A percentile compares a stretch with the other conserved stretches of the same genome.
These are phyloP conservation scores for Ophiothrix spiculata DNA, from an alignment of 35 echinoderm and acorn worm species.

Conservation along the genomic window DNA sequence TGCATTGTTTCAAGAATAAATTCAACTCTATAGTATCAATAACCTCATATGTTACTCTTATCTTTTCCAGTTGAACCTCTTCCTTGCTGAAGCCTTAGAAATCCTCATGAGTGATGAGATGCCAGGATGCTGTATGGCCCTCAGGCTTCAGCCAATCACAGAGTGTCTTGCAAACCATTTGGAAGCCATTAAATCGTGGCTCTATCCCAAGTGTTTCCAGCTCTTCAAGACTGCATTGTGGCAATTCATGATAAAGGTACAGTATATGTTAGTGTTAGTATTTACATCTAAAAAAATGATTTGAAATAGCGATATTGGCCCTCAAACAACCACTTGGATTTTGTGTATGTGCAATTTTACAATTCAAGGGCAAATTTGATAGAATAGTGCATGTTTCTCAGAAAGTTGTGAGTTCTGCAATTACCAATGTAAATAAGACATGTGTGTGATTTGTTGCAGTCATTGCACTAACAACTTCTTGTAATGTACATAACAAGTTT, in stretches of 20 bases:
- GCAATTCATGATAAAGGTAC: slow-evolving; percentile 2
- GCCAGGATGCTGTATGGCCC: background rate
- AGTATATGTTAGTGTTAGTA: too few relatives aligned
- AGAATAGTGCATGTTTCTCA: too few relatives aligned
- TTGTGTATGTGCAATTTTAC: too few relatives aligned
- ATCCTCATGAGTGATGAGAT: slow-evolving; percentile 3
- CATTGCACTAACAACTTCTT: too few relatives aligned
- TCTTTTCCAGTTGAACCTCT: slow-evolving; percentile 16
- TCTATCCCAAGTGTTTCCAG: background rate
- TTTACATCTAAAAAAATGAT: too few relatives aligned
- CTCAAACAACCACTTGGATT: too few relatives aligned
- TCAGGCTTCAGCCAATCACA: slow-evolving; percentile 23
- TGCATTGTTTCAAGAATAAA: background rate
- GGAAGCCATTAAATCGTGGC: background rate
- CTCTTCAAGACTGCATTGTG: slow-evolving; percentile 15
- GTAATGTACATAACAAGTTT: too few relatives aligned
- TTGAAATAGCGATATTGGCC: too few relatives aligned
- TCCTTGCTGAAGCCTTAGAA: background rate
- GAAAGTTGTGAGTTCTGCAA: too few relatives aligned
- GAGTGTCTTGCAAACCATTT: slow-evolving; percentile 12
- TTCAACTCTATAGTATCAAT: too few relatives aligned
- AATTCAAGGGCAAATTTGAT: too few relatives aligned
- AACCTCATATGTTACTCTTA: background rate
- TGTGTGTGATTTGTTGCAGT: too few relatives aligned
- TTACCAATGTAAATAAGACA: background rate